Percentiles rank a stretch among this genome's conserved stretches.
phyloP scores from a whole-genome alignment of 1,140 invertebrate genomes.

The Zaprionus gabonicus region DNA sequence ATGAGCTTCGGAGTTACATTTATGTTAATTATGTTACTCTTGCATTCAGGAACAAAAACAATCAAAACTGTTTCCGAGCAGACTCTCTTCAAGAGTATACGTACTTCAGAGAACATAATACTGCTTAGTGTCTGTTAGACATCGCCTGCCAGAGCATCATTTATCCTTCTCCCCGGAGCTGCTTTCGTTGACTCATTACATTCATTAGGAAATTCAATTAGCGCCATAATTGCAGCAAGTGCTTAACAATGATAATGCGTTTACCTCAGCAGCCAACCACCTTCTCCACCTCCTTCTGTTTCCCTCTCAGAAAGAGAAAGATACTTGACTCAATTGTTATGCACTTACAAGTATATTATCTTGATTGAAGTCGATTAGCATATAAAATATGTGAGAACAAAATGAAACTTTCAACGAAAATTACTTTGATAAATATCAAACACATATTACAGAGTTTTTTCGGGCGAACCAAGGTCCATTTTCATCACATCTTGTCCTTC shows the following conservation, averaged over 20 bases:
- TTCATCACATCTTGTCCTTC: not conserved
- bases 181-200: conserved; percentile 76
- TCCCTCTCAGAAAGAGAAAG: not conserved
- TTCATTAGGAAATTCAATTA: conserved; percentile 80
- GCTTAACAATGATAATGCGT: conserved; percentile 74
- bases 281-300: not conserved
- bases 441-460: conserved; percentile 18
- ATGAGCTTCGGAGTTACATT: too few species aligned
- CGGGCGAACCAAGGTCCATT: conserved; percentile 12
- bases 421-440: conserved; percentile 30
- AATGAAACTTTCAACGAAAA: conserved; percentile 17
- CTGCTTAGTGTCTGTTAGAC: conserved; percentile 16
- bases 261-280: conserved; percentile 43
- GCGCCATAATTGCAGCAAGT: conserved; percentile 73
- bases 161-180: conserved; percentile 42
- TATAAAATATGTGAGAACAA: conserved; percentile 45
- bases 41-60: too few species aligned
- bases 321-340: conserved; percentile 7
- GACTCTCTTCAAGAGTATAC: not conserved
- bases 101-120: not conserved
- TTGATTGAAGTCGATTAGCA: conserved; percentile 49
- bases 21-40: too few species aligned
- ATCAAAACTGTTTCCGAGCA: too few species aligned
- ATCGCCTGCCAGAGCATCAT: conserved; percentile 36
- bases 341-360: conserved; percentile 28